Evolutionary conservation across 2,888 invertebrate genomes (phyloP).

Genomic region (Netelia melanura): DNA sequence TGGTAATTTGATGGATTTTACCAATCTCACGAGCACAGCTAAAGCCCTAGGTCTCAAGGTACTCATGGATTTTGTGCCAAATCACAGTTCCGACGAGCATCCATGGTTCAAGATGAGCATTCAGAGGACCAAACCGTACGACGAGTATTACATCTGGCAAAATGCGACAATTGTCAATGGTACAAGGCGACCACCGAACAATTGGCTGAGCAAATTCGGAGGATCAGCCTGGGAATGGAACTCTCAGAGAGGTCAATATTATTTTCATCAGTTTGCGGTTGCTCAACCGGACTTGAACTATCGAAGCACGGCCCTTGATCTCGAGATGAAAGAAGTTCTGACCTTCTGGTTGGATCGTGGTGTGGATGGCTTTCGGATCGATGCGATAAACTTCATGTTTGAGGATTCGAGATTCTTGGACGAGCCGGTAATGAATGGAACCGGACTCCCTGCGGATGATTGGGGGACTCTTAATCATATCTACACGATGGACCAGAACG

Average conservation of each 20-base stretch:
- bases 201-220: conserved; percentile 83
- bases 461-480: conserved; percentile 81
- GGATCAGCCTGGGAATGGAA: conserved; percentile 88
- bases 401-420: conserved; percentile 77
- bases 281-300: conserved; percentile 89
- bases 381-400: conserved; percentile 82
- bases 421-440: conserved; percentile 78
- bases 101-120: conserved; percentile 93
- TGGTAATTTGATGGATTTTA: conserved; percentile 87
- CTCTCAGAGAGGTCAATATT: conserved; percentile 86
- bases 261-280: conserved; percentile 87
- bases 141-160: conserved; percentile 92
- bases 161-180: conserved; percentile 85
- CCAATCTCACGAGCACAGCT: conserved; percentile 69
- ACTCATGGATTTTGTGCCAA: conserved; percentile 86
- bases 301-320: conserved; percentile 85
- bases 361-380: conserved; percentile 88
- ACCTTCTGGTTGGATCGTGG: conserved; percentile 87
- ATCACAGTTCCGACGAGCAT: conserved; percentile 91
- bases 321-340: conserved; percentile 85
- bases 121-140: conserved; percentile 87
- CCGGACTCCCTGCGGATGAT: conserved; percentile 72
- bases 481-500: conserved; percentile 81
- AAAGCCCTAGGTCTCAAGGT: conserved; percentile 85
- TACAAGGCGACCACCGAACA: conserved; percentile 82